A percentile compares a stretch with the other conserved stretches of the same genome.
Evolutionary conservation across 1,140 invertebrate species (phyloP).

Genomic region (Leptinotarsa defecta): DNA sequence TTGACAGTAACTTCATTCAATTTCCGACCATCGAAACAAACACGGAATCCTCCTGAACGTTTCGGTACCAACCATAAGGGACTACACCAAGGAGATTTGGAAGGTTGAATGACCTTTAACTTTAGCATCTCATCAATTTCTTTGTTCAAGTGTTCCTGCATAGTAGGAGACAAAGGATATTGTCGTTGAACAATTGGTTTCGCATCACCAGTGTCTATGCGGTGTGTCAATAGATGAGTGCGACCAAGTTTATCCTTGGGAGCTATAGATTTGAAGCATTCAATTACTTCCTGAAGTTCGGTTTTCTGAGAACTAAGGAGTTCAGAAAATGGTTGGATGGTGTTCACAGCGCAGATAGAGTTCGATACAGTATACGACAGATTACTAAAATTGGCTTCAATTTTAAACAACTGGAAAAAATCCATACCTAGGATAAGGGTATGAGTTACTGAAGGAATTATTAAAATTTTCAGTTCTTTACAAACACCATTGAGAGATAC

Average conservation of each 20-base stretch:
- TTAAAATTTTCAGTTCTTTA: slow-evolving; percentile 11
- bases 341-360: slow-evolving; percentile 13
- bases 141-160: slow-evolving; percentile 16
- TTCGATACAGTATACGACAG: slow-evolving; percentile 4
- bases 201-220: too few species aligned
- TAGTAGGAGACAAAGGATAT: slow-evolving; percentile 8
- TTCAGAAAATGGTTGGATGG: background rate
- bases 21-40: slow-evolving; percentile 47
- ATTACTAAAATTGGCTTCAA: slow-evolving; percentile 10
- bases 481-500: slow-evolving; percentile 4
- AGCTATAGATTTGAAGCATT: slow-evolving; percentile 13
- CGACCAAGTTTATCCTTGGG: slow-evolving; percentile 12
- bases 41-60: slow-evolving; percentile 33
- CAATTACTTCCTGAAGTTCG: slow-evolving; percentile 1
- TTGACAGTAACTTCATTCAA: slow-evolving; percentile 42
- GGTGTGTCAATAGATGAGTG: too few species aligned
- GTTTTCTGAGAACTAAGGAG: background rate
- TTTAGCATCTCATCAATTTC: slow-evolving; percentile 20
- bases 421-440: slow-evolving; percentile 18
- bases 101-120: slow-evolving; percentile 16
- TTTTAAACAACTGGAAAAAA: slow-evolving; percentile 10
- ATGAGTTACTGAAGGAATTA: background rate
- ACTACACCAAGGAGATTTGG: slow-evolving; percentile 9
- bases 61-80: slow-evolving; percentile 23
- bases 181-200: too few species aligned